Base-by-base conservation (phyloP, 2,113 vertebrate genomes). In the Emberiza fucata region DNA sequence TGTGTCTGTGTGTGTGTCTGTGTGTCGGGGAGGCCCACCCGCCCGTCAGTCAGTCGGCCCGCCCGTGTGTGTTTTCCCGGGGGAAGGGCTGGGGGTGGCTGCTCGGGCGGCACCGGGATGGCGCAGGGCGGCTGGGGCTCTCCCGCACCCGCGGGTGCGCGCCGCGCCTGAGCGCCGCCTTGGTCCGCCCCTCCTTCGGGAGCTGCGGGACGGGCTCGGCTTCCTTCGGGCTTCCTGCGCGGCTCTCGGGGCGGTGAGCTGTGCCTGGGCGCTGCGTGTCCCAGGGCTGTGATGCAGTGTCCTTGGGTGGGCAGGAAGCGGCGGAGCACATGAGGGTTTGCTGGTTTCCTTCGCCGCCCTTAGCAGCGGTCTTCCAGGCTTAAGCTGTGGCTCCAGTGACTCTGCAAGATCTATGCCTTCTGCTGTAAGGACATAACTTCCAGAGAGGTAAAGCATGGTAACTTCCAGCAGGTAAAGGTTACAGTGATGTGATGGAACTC, bases 341-440 rank as follows among this genome's bases (percentile, higher is more conserved):
- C 50, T 50, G 54, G 5, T 77, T 80, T 63, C 54, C 31, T 42
- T 81, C 27, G 7, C 21, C 29, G 7, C 21, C 28, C 0, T 12
- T 28, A 20, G 75, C 70, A 3, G 63, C 27, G 70, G 81, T 45
- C 40, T 79, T 60, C 22, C 65, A 44, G 47, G 28, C 73, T 19
- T 47, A 5, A 73, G 20, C 82, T 44, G 0, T 56, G 65, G 21
- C 86, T 63, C 81, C 95, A 27, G 91, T 95, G 94, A 94, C 93
- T 89, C 84, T 81, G 95, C 94, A 92, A 31, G 81, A 87, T 78
- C 45, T 47, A 12, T 47, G 59, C 7, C 10, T 40, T 10, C 28
- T 60, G 1, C 47, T 28, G 23, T 39, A 33, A 33, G 61, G 69
- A 64, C 65, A 2, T n/a, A 44, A 75, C 65, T 91, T 84, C n/a